These are phyloP conservation scores for Rhinatrema bivittatum DNA, from an alignment of 2,797 vertebrate species.

Conservation along the genomic window DNA sequence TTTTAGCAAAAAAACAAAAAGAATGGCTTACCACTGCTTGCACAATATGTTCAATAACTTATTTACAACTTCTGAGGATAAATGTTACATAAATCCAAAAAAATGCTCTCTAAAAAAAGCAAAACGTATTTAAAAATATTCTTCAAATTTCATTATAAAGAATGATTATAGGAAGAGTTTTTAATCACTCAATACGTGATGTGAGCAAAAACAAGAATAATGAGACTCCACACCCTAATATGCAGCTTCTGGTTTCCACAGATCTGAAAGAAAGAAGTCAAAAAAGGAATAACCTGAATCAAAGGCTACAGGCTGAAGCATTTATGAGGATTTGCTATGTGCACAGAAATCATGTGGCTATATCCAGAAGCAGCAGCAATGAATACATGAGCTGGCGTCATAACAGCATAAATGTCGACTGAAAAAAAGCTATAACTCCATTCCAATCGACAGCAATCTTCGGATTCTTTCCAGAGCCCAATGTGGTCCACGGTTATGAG, in stretches of 20 bases:
- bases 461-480: constrained; percentile 39
- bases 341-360: constrained; percentile 36
- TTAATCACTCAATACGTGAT: constrained; percentile 21
- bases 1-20: background rate
- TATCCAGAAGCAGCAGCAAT: constrained; percentile 28
- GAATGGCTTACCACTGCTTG: constrained; percentile 24
- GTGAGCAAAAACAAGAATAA: constrained; percentile 8
- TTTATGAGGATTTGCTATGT: constrained; percentile 32
- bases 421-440: constrained; percentile 39
- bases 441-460: constrained; percentile 40
- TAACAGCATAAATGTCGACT: constrained; percentile 37
- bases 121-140: constrained; percentile 3
- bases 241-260: constrained; percentile 12
- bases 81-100: background rate
- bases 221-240: constrained; percentile 13
- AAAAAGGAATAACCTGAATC: constrained; percentile 9
- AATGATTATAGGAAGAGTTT: constrained; percentile 17
- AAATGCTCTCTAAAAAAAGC: constrained; percentile 7
- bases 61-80: constrained; percentile 13
- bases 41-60: constrained; percentile 5
- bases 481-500: constrained; percentile 40
- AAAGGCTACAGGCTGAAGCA: constrained; percentile 18
- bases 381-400: constrained; percentile 32
- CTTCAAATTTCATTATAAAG: constrained; percentile 15
- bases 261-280: constrained; percentile 18